Evolutionary conservation across 1,140 invertebrate species (phyloP), one percentile per base, ranked within the genome.

Genomic region (Anastatus disparis): DNA sequence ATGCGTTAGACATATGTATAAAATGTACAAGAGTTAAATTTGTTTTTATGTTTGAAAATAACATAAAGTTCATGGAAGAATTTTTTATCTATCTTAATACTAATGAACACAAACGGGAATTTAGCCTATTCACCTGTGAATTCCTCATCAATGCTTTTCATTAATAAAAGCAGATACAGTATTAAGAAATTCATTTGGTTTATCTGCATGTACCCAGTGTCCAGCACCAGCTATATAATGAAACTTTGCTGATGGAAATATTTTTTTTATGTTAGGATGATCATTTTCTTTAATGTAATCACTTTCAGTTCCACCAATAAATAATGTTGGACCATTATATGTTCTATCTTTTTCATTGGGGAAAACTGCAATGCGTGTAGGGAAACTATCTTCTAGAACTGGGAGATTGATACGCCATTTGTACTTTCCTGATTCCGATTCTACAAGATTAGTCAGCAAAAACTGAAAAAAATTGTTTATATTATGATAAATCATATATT

Each of bases 121-220:
- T 59, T 56, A 48, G 29, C 69, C 26, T 29, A 53, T 12, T 71
- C 9, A 46, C 31, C 29, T 65, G 29, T 15, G 2, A 69, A 31
- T 44, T 72, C 55, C 22, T 50, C 20, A 42, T 75, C 27, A 77
- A 53, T 73, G 27, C 12, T 31, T 15, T n/a, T 77, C 31, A 55
- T 84, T 83, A 44, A 85, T 71, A 62, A 86, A 86, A 26, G 31
- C 62, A 1, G 77, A 78, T 3, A 89, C 86, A 73, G 87, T 74
- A 72, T 88, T 85, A 10, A 96, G 78, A 83, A 98, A 97, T 77
- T 94, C 90, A 2, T 86, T 78, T 2, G 96, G 94, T 81, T 96
- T 93, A 72, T 98, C 95, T 59, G 93, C 91, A 79, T 98, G 97
- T 9, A 97, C 90, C 93, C 95, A 96, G 82, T 98, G 97, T 7